phyloP scores from a whole-genome alignment of 2,888 invertebrate genomes.

The Enchytraeus crypticus region DNA sequence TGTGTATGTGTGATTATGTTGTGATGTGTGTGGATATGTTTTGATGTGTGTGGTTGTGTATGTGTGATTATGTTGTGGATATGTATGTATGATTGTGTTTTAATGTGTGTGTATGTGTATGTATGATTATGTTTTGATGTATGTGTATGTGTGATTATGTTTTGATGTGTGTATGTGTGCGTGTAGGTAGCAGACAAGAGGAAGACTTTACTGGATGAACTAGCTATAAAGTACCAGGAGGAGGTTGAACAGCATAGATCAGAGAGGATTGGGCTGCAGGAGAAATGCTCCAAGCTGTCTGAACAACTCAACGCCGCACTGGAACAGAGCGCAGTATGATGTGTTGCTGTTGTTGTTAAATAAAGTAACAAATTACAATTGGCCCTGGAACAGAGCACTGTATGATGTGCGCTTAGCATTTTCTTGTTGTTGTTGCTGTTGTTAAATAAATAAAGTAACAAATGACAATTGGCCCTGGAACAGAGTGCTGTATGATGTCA shows the following conservation, averaged over 20 bases:
- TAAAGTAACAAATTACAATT: too few relatives aligned
- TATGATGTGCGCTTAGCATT: too few relatives aligned
- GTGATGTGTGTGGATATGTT: not conserved
- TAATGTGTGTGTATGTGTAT: not conserved
- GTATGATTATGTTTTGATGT: not conserved
- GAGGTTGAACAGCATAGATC: slow-evolving; percentile 44
- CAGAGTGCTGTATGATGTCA: too few relatives aligned
- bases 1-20: too few relatives aligned
- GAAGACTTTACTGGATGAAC: slow-evolving; percentile 49
- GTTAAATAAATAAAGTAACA: too few relatives aligned
- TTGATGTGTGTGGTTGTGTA: not conserved
- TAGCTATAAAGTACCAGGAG: slow-evolving; percentile 49
- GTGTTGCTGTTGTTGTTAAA: too few relatives aligned
- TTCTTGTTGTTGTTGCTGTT: too few relatives aligned
- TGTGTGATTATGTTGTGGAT: not conserved
- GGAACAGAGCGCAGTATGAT: too few relatives aligned
- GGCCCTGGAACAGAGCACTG: too few relatives aligned
- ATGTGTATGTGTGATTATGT: not conserved
- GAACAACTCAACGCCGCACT: not conserved
- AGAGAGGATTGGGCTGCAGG: slow-evolving; percentile 16
- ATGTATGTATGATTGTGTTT: not conserved
- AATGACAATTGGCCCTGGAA: too few relatives aligned
- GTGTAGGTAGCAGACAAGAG: slow-evolving; percentile 49
- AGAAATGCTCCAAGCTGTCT: not conserved
- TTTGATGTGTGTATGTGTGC: not conserved